A percentile compares a stretch with the other conserved stretches of the same genome.
These are phyloP conservation scores for Cuculus canorus DNA, from an alignment of 2,797 vertebrate genomes.

Conservation along the genomic window DNA sequence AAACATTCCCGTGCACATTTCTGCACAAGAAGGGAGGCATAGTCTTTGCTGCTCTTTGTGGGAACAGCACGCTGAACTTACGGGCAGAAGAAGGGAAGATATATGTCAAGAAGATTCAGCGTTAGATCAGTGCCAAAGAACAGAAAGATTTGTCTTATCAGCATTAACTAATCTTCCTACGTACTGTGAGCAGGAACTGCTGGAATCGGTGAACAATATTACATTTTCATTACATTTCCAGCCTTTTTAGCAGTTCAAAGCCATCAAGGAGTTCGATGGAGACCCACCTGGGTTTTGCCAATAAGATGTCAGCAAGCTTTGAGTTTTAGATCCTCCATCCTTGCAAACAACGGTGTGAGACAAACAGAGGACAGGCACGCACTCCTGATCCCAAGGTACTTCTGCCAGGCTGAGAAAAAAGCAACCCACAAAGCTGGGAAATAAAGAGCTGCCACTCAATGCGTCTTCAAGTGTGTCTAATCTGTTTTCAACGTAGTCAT, in stretches of 20 bases:
- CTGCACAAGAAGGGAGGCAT: neutral
- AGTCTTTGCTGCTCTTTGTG: neutral
- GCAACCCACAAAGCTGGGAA: neutral
- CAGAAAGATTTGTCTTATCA: neutral
- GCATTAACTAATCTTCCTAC: neutral
- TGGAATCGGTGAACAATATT: neutral
- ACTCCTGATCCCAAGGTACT: neutral
- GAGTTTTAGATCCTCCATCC: neutral
- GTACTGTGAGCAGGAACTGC: fast-evolving
- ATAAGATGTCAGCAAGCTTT: no score
- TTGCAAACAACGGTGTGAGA: neutral
- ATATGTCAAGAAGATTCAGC: neutral
- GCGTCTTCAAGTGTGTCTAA: fast-evolving
- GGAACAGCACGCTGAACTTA: neutral
- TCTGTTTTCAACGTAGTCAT: fast-evolving
- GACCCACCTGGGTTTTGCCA: neutral
- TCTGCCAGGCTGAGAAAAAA: neutral
- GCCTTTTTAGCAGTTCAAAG: neutral
- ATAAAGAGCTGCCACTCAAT: fast-evolving
- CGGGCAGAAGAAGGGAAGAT: neutral
- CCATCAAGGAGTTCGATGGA: neutral
- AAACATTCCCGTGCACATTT: fast-evolving
- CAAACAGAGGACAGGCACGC: fast-evolving
- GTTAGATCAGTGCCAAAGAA: neutral
- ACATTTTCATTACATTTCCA: neutral